Percentiles rank a stretch among this genome's conserved stretches.
Conservation (phyloP, 2,113 vertebrate species). For the Paratilapia polleni region DNA sequence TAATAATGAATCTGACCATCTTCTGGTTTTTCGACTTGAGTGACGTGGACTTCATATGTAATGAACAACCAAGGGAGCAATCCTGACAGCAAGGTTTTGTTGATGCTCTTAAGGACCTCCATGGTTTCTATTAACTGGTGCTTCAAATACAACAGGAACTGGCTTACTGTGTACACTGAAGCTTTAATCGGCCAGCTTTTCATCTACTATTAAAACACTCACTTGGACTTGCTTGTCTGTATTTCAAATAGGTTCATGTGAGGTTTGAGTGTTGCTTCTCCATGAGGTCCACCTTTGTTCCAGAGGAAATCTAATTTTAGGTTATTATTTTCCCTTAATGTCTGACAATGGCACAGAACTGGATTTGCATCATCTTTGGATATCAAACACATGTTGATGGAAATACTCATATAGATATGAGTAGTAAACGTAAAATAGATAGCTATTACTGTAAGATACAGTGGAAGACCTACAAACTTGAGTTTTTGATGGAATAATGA, state of each 20-base stretch:
- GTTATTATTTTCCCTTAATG: too few relatives aligned
- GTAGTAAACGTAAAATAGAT: accelerated
- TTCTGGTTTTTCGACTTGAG: not conserved
- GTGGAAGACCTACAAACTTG: not conserved
- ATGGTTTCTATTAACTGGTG: not conserved
- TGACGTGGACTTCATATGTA: not conserved
- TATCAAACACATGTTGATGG: not conserved
- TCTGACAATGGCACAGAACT: too few relatives aligned
- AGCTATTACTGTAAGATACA: not conserved
- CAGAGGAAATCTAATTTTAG: too few relatives aligned
- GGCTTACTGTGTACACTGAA: not conserved
- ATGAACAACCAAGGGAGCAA: not conserved
- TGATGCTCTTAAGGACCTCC: not conserved
- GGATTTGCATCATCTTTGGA: too few relatives aligned
- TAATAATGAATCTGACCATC: conserved; percentile 1
- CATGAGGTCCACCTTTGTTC: too few relatives aligned
- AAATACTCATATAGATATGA: not conserved
- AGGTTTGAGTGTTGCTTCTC: too few relatives aligned
- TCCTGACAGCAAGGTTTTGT: not conserved
- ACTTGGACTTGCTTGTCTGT: too few relatives aligned
- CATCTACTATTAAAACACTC: not conserved
- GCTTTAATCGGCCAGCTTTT: not conserved
- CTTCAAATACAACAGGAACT: not conserved
- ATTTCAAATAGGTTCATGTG: too few relatives aligned
- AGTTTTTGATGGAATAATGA: not conserved